These are phyloP conservation scores for Emys orbicularis DNA, from an alignment of 2,797 vertebrate genomes.

Conservation along the genomic window DNA sequence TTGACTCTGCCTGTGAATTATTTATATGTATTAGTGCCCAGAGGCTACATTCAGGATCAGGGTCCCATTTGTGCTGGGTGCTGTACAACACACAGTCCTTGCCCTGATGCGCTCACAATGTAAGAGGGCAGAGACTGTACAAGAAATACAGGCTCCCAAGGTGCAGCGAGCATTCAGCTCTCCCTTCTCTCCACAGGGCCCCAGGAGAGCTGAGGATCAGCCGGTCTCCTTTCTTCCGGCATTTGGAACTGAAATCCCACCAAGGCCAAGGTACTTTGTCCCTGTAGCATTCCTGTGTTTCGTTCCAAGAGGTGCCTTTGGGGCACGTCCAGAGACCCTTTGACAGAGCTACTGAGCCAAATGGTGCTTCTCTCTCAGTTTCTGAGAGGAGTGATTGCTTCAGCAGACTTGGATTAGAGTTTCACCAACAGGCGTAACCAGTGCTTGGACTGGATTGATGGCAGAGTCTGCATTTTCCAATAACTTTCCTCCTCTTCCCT, in stretches of 20 bases:
- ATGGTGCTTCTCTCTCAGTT: fast-evolving
- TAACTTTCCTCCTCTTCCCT: background rate
- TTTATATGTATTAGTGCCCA: background rate
- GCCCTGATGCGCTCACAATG: background rate
- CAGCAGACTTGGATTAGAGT: background rate
- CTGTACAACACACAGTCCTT: background rate
- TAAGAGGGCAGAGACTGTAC: background rate
- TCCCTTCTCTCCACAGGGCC: background rate
- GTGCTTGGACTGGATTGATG: background rate
- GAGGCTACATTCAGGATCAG: background rate
- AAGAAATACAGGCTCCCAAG: background rate
- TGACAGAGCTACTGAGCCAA: background rate
- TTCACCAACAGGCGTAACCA: fast-evolving
- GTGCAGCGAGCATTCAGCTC: background rate
- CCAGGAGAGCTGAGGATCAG: background rate
- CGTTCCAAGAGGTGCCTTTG: background rate
- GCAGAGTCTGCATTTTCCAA: background rate
- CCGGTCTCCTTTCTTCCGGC: background rate
- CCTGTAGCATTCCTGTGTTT: background rate
- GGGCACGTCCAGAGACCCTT: fast-evolving
- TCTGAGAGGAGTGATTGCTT: no score
- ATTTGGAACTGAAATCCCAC: background rate
- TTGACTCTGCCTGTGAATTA: background rate
- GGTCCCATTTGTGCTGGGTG: background rate
- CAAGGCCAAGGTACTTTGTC: background rate